These are phyloP conservation scores for Redunca redunca DNA, from an alignment of 2,113 vertebrate genomes.

Conservation along the genomic window DNA sequence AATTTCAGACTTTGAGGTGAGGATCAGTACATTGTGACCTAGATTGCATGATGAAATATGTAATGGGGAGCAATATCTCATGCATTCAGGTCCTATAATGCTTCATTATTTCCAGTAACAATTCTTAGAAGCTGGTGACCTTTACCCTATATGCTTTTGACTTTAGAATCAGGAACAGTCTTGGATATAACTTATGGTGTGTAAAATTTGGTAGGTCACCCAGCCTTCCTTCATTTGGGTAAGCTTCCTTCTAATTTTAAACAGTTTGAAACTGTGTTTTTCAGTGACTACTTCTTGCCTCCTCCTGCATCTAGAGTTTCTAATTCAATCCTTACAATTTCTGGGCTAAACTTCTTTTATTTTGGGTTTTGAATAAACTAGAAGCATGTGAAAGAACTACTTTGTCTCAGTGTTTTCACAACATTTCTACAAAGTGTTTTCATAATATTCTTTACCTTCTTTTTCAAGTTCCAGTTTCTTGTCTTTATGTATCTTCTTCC, in stretches of 20 bases:
- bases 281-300: neutral
- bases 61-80: neutral
- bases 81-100: neutral
- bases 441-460: neutral
- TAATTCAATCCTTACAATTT: neutral
- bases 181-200: neutral
- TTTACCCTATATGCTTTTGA: neutral
- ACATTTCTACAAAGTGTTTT: neutral
- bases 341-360: neutral
- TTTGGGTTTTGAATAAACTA: constrained; percentile 17
- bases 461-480: neutral
- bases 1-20: neutral
- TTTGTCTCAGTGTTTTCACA: neutral
- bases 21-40: neutral
- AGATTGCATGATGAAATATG: neutral
- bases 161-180: neutral
- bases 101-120: neutral
- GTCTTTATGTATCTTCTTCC: neutral
- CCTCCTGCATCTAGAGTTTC: neutral
- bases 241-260: constrained; percentile 27
- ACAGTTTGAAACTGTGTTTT: neutral
- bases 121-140: neutral
- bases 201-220: neutral
- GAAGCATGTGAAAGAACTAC: neutral
- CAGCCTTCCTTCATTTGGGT: neutral